Evolutionary conservation across 2,113 vertebrate species (phyloP), one percentile per base, ranked within the genome.

Genomic region (Hippocampus guttulatus): DNA sequence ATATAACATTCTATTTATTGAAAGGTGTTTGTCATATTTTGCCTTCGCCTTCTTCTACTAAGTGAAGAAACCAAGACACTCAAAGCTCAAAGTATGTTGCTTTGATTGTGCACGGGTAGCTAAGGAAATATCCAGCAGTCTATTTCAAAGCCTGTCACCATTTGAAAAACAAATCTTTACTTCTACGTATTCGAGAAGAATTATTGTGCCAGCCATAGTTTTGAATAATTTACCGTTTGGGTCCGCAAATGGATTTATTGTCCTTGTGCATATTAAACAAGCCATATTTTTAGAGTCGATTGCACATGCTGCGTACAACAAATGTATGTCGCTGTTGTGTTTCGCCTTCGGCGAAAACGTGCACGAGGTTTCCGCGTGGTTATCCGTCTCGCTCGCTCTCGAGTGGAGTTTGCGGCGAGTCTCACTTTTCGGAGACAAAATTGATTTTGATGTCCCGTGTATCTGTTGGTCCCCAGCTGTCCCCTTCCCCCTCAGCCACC

Each of bases 401-500:
- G 51, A 54, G 20, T 54, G 51, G 51, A 47, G 52, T 40, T 76
- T 40, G 30, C 16, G 18, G 12, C 5, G 20, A 11, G 51, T 64
- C 47, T 61, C 25, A 64, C 14, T 25, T 45, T 25, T 64, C 12
- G 2, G 43, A 41, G 11, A 25, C 58, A 70, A 70, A 69, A 15
- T 62, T 38, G n/a, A 76, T 67, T 81, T 38, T 52, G 71, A 76
- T 55, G 75, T 68, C 16, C 27, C 12, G 12, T 54, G 54, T 75
- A 30, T 62, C 51, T 79, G 7, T 83, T 55, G 83, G 43, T 88
- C 69, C 81, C 68, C 76, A 94, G 93, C 93, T 72, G 93, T 94
- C 70, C 93, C 93, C 77, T 94, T 94, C 75, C 93, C 93, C 72
- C 79, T 93, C 80, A 94, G 93, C 82, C 92, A 93, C 80, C 93